A percentile compares a stretch with the other conserved stretches of the same genome.
Evolutionary conservation across 2,797 vertebrate species (phyloP).

Genomic region (Aulostomus chinensis): DNA sequence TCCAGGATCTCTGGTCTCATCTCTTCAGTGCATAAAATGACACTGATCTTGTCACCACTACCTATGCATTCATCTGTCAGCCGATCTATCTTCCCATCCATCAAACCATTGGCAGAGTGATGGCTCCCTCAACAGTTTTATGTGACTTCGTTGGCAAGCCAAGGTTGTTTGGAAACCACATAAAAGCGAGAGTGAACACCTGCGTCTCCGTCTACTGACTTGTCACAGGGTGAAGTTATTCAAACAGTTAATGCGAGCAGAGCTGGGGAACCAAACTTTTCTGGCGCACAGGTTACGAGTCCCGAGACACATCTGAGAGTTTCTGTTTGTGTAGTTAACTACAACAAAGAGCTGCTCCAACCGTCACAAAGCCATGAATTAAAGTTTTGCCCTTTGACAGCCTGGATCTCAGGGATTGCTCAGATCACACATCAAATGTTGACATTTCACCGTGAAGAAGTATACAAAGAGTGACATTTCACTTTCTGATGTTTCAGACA

Average conservation of each 20-base stretch:
- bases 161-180: slow-evolving; percentile 69
- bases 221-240: slow-evolving; percentile 47
- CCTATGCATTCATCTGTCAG: slow-evolving; percentile 76
- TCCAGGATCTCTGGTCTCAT: slow-evolving; percentile 60
- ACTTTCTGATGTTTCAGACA: slow-evolving; percentile 15
- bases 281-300: slow-evolving; percentile 33
- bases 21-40: slow-evolving; percentile 71
- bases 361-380: slow-evolving; percentile 32
- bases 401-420: slow-evolving; percentile 10
- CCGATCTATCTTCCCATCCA: slow-evolving; percentile 72
- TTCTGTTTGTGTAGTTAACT: slow-evolving; percentile 17
- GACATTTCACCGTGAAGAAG: slow-evolving; percentile 34
- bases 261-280: slow-evolving; percentile 23
- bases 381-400: slow-evolving; percentile 43
- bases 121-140: slow-evolving; percentile 61
- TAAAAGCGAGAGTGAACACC: slow-evolving; percentile 61
- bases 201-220: slow-evolving; percentile 55
- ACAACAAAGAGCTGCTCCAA: slow-evolving; percentile 30
- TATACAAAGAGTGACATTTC: slow-evolving; percentile 38
- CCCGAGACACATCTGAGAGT: slow-evolving; percentile 18
- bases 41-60: slow-evolving; percentile 73
- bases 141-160: slow-evolving; percentile 57
- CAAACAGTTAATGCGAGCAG: slow-evolving; percentile 21
- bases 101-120: slow-evolving; percentile 65
- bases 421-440: slow-evolving; percentile 39